Evolutionary conservation across 2,113 vertebrate species (phyloP).

Genomic region (Periophthalmus modestus): DNA sequence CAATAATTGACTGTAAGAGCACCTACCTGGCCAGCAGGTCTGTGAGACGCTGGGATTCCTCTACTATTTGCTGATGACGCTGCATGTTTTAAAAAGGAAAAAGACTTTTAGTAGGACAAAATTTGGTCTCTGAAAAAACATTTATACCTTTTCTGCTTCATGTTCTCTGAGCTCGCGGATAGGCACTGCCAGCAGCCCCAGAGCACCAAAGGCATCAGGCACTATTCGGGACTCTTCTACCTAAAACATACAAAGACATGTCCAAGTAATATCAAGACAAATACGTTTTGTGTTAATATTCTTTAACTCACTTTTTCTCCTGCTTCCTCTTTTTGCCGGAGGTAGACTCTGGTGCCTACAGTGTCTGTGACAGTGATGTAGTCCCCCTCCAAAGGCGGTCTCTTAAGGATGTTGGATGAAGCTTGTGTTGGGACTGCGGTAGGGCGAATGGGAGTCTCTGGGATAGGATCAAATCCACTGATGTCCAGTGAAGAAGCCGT

Average conservation of each 20-base stretch:
- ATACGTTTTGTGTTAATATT: background rate
- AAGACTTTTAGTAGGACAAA: background rate
- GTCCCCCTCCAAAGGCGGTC: constrained; percentile 87
- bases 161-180: constrained; percentile 86
- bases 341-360: constrained; percentile 83
- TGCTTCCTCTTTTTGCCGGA: constrained; percentile 78
- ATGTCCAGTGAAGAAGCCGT: constrained; percentile 61
- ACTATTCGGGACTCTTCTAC: constrained; percentile 46
- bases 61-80: constrained; percentile 77
- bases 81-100: constrained; percentile 55
- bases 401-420: constrained; percentile 70
- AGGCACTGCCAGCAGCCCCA: constrained; percentile 85
- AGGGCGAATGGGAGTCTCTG: constrained; percentile 45
- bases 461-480: constrained; percentile 64
- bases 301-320: constrained; percentile 50
- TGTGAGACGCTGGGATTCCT: constrained; percentile 82
- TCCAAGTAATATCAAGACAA: no score
- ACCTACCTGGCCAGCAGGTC: constrained; percentile 81
- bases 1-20: background rate
- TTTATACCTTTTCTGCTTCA: constrained; percentile 81
- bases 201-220: constrained; percentile 70
- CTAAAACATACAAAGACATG: constrained; percentile 52
- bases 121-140: no score
- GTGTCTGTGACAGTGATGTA: constrained; percentile 90
- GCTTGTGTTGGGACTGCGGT: background rate